Conservation (phyloP, 1,140 invertebrate genomes). For the Drosophila saltans region DNA sequence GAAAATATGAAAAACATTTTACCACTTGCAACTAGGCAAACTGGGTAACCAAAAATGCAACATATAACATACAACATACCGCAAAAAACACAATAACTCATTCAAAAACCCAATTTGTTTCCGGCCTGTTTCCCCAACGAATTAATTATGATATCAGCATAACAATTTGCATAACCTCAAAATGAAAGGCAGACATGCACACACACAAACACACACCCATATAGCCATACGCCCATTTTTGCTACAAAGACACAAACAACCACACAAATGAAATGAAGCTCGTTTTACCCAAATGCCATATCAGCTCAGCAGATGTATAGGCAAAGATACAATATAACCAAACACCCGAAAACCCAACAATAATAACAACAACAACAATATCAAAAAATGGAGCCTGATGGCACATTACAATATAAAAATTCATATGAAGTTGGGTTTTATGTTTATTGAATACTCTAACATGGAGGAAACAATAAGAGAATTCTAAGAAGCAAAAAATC, state of each 20-base stretch:
- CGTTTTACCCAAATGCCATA: conserved; percentile 76
- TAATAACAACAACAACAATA: conserved; percentile 22
- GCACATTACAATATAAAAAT: conserved; percentile 37
- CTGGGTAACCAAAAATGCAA: conserved; percentile 3
- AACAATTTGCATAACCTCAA: conserved; percentile 81
- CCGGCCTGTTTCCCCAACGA: conserved; percentile 77
- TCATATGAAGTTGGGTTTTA: background rate
- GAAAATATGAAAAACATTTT: background rate
- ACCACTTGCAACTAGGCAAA: conserved; percentile 10
- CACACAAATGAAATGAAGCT: conserved; percentile 68
- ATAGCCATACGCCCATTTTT: background rate
- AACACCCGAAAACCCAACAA: conserved; percentile 27
- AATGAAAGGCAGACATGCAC: conserved; percentile 66
- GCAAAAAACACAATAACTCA: conserved; percentile 77
- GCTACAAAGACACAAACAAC: conserved; percentile 22
- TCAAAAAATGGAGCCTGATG: background rate
- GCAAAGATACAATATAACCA: conserved; percentile 67
- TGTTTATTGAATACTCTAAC: background rate
- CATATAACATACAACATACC: conserved; percentile 63
- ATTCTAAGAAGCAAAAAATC: too few relatives aligned
- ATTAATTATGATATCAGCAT: conserved; percentile 81
- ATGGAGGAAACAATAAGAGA: background rate
- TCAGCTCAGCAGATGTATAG: conserved; percentile 74
- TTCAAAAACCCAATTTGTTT: conserved; percentile 79
- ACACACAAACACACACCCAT: conserved; percentile 10